phyloP scores from a whole-genome alignment of 2,113 vertebrate species.

The Corythornis vintsioides region DNA sequence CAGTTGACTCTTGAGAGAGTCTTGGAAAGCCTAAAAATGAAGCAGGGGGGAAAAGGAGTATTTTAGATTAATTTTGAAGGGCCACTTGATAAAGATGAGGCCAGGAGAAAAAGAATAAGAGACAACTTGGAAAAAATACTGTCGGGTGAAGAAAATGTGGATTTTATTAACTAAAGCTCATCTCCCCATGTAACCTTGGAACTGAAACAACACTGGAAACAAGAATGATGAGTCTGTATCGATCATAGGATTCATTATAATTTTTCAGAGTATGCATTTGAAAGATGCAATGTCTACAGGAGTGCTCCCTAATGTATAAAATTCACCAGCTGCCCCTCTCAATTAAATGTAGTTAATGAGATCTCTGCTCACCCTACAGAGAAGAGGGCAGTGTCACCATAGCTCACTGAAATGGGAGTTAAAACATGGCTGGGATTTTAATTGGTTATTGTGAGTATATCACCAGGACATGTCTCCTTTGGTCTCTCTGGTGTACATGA shows the following conservation, averaged over 20 bases:
- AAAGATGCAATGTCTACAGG: constrained; percentile 43
- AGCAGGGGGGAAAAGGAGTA: background rate
- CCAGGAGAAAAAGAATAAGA: background rate
- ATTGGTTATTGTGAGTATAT: constrained; percentile 38
- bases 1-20: background rate
- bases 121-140: background rate
- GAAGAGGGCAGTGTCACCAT: background rate
- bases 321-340: constrained; percentile 61
- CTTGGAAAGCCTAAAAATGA: background rate
- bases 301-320: constrained; percentile 67
- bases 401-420: constrained; percentile 54
- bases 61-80: background rate
- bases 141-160: background rate
- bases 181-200: constrained; percentile 39
- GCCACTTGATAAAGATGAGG: background rate
- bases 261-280: constrained; percentile 57
- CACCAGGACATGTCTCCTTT: constrained; percentile 21
- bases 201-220: constrained; percentile 9
- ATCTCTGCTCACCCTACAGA: constrained; percentile 40
- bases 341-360: constrained; percentile 69
- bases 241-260: constrained; percentile 63
- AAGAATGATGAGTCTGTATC: constrained; percentile 46
- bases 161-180: constrained; percentile 48
- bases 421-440: constrained; percentile 51
- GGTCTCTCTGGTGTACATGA: constrained; percentile 10